These are phyloP conservation scores for Neolamprologus hecqui DNA, from an alignment of 2,113 vertebrate genomes.

Conservation along the genomic window DNA sequence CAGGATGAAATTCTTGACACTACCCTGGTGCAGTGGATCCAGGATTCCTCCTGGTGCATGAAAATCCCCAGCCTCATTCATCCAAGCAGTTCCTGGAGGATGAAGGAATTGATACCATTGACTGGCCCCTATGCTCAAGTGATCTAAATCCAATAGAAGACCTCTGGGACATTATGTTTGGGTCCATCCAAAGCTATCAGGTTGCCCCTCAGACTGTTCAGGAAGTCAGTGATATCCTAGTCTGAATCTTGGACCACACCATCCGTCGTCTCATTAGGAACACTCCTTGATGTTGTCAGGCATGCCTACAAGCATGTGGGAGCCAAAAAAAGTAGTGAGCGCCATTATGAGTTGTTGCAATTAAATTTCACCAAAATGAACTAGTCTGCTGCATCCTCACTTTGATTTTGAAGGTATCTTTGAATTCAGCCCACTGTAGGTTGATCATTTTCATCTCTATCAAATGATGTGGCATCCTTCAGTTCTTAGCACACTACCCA, in stretches of 20 bases:
- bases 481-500: not conserved
- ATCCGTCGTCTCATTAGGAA: not conserved
- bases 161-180: not conserved
- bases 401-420: not conserved
- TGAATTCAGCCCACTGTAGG: not conserved
- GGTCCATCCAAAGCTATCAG: not conserved
- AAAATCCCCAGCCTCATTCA: not conserved
- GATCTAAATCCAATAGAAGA: not conserved
- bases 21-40: not conserved
- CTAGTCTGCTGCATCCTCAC: not conserved
- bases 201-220: not conserved
- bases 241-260: not conserved
- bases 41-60: not conserved
- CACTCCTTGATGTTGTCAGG: not conserved
- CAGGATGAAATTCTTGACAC: not conserved
- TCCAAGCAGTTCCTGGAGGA: not conserved
- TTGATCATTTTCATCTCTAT: not conserved
- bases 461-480: not conserved
- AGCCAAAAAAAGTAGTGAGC: not conserved
- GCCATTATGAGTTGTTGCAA: not conserved
- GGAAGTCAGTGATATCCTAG: not conserved
- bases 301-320: not conserved
- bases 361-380: not conserved
- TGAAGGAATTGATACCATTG: not conserved
- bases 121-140: not conserved